Evolutionary conservation across 2,113 vertebrate genomes (phyloP).

Genomic region (Oryctolagus cuniculus): DNA sequence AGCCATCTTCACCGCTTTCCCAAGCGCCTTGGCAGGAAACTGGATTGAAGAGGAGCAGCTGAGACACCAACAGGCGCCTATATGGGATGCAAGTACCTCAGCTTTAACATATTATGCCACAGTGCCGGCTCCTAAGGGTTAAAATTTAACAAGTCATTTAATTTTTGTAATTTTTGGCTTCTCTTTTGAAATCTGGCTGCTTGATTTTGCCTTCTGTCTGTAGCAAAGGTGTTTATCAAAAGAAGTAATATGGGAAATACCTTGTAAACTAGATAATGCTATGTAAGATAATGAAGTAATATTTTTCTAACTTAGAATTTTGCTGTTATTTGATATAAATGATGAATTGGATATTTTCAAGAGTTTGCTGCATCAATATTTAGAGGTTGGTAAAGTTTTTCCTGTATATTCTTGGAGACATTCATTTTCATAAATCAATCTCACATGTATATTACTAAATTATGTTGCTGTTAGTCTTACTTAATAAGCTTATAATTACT

Average conservation of each 20-base stretch:
- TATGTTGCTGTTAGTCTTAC: background rate
- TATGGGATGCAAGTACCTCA: no score
- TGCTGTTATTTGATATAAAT: background rate
- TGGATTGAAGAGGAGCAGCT: no score
- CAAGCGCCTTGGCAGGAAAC: no score
- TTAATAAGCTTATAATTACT: constrained; percentile 43
- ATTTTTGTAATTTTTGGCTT: constrained; percentile 9
- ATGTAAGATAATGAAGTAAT: background rate
- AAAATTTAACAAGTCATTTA: background rate
- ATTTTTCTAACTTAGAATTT: background rate
- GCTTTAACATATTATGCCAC: no score
- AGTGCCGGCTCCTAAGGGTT: background rate
- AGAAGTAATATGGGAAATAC: background rate
- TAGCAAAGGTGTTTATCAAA: background rate
- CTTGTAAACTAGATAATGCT: background rate
- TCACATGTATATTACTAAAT: background rate
- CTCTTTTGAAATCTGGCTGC: background rate
- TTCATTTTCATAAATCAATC: background rate
- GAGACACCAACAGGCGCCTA: no score
- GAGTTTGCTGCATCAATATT: constrained; percentile 2
- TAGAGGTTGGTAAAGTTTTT: constrained; percentile 19
- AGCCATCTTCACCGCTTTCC: no score
- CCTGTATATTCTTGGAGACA: background rate
- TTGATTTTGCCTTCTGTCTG: background rate
- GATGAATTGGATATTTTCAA: constrained; percentile 11